Conservation (phyloP, 2,797 vertebrate species). For the Bufotes viridis region DNA sequence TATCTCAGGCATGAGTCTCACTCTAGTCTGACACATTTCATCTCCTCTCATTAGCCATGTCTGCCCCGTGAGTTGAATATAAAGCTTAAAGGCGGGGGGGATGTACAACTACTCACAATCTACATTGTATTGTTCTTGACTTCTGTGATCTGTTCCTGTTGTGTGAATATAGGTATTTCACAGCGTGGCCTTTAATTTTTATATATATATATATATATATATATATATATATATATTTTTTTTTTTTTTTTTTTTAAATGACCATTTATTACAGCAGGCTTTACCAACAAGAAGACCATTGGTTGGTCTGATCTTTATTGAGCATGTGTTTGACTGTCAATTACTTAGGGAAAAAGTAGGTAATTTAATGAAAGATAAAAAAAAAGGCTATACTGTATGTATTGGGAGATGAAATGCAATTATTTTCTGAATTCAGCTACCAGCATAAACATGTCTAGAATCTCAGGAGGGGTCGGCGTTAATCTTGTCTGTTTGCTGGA, state of each 20-base stretch:
- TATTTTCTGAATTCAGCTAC: constrained; percentile 27
- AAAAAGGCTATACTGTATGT: neutral
- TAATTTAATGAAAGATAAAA: constrained; percentile 22
- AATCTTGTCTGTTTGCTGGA: constrained; percentile 22
- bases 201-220: too few relatives aligned
- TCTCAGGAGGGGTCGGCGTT: constrained; percentile 16
- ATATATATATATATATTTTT: too few relatives aligned
- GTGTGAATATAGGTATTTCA: constrained; percentile 52
- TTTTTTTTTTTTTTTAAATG: neutral
- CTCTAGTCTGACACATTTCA: constrained; percentile 45
- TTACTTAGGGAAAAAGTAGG: constrained; percentile 3
- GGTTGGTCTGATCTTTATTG: constrained; percentile 21
- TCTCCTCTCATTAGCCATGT: constrained; percentile 48
- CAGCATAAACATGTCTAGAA: constrained; percentile 12
- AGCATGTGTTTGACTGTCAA: constrained; percentile 38
- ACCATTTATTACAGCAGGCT: constrained; percentile 45
- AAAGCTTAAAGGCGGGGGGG: neutral
- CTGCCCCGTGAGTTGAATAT: constrained; percentile 15
- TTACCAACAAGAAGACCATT: constrained; percentile 13
- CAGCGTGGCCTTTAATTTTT: constrained; percentile 21
- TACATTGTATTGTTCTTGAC: constrained; percentile 17
- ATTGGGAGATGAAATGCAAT: constrained; percentile 25
- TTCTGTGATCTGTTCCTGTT: constrained; percentile 25
- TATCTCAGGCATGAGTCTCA: constrained; percentile 19
- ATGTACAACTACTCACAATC: neutral